Evolutionary conservation across 2,113 vertebrate species (phyloP).

Genomic region (Microcebus jonahi): DNA sequence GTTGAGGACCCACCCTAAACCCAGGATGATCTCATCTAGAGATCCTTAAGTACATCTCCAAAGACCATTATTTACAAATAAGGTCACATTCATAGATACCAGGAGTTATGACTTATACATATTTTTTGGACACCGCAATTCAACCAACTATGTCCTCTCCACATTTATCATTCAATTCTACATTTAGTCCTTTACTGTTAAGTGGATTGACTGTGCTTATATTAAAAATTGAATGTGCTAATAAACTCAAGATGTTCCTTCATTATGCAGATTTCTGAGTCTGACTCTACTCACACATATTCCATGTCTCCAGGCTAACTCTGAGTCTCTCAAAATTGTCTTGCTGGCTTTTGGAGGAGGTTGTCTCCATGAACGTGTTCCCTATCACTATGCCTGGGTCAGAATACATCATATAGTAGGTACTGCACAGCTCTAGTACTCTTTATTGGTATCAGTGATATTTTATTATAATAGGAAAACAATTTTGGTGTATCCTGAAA

Average conservation of each 20-base stretch:
- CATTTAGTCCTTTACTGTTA: neutral
- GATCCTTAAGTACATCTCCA: neutral
- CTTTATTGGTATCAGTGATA: neutral
- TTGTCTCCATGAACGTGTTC: neutral
- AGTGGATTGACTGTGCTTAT: neutral
- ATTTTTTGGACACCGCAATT: neutral
- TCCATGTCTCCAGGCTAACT: neutral
- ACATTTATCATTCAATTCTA: neutral
- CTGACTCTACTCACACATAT: neutral
- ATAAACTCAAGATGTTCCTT: neutral
- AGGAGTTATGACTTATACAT: neutral
- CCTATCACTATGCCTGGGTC: neutral
- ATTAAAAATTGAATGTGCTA: neutral
- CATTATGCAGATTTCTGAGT: neutral
- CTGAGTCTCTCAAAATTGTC: neutral
- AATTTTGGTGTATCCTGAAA: neutral
- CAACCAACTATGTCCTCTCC: neutral
- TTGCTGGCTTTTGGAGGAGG: neutral
- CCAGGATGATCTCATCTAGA: neutral
- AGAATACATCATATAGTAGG: neutral
- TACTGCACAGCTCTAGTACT: neutral
- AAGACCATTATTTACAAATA: neutral
- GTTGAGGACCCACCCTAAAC: neutral
- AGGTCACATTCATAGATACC: neutral
- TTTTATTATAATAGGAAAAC: neutral